phyloP scores from a whole-genome alignment of 2,797 vertebrate species.

The Oreochromis grahami region DNA sequence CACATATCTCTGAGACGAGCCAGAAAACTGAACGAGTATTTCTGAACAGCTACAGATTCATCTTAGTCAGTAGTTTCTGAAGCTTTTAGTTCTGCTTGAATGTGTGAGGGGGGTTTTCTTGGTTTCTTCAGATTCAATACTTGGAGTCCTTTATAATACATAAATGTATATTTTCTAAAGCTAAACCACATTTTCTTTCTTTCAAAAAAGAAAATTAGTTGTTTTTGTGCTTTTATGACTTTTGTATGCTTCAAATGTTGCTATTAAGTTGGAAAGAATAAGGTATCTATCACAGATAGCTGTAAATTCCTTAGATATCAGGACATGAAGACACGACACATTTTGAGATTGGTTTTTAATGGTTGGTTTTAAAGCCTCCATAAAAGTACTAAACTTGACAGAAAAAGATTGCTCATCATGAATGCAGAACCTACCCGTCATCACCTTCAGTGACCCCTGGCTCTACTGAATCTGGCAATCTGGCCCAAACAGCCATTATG shows the following conservation, averaged over 20 bases:
- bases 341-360: fast-evolving
- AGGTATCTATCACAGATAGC: background rate
- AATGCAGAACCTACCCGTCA: background rate
- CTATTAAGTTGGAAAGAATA: background rate
- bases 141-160: background rate
- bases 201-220: fast-evolving
- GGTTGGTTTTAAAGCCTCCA: fast-evolving
- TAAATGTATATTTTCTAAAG: fast-evolving
- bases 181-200: background rate
- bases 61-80: background rate
- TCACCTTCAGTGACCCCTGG: background rate
- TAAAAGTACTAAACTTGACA: background rate
- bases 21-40: fast-evolving
- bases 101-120: background rate
- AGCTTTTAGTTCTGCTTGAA: background rate
- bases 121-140: background rate
- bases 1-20: fast-evolving
- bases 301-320: background rate
- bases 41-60: background rate
- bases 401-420: background rate
- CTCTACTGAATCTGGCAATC: background rate
- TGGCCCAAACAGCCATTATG: background rate
- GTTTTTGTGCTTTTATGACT: fast-evolving
- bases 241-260: background rate
- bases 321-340: fast-evolving